Conservation (phyloP, 1,140 invertebrate genomes). For the Harpegnathos saltator region DNA sequence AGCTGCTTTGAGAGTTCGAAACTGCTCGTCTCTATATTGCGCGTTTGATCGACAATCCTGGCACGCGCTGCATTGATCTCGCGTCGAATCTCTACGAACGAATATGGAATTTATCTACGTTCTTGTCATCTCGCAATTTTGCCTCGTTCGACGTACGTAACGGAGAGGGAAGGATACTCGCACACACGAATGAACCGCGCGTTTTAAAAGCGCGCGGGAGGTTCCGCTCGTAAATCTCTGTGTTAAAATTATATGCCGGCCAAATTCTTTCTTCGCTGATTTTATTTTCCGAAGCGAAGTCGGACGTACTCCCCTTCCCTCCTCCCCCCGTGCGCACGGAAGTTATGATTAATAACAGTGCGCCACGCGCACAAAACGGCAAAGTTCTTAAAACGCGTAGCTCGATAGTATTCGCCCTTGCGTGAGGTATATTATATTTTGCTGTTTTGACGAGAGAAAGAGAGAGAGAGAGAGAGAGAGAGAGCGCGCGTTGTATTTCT, state of each 20-base stretch:
- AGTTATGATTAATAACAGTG: too few relatives aligned
- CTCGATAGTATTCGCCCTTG: not conserved
- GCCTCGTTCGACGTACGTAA: not conserved
- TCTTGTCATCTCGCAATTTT: conserved; percentile 31
- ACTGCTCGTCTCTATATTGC: conserved; percentile 80
- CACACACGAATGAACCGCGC: not conserved
- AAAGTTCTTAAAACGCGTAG: not conserved
- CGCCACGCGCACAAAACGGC: too few relatives aligned
- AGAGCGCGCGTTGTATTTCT: too few relatives aligned
- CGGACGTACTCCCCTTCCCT: too few relatives aligned
- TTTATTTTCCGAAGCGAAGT: too few relatives aligned
- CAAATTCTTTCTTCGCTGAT: too few relatives aligned
- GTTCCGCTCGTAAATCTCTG: too few relatives aligned
- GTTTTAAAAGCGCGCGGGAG: not conserved
- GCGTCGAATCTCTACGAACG: conserved; percentile 80
- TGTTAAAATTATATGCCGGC: too few relatives aligned
- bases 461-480: too few relatives aligned
- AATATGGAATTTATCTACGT: conserved; percentile 31
- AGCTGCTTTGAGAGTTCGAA: conserved; percentile 81
- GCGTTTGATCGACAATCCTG: conserved; percentile 81
- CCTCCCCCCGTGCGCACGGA: too few relatives aligned
- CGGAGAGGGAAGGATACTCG: not conserved
- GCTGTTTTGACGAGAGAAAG: not conserved
- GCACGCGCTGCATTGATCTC: conserved; percentile 81
- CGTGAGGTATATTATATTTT: conserved; percentile 1